Evolutionary conservation across 2,113 vertebrate species (phyloP), one percentile per base, ranked within the genome.

Genomic region (Mola mola): DNA sequence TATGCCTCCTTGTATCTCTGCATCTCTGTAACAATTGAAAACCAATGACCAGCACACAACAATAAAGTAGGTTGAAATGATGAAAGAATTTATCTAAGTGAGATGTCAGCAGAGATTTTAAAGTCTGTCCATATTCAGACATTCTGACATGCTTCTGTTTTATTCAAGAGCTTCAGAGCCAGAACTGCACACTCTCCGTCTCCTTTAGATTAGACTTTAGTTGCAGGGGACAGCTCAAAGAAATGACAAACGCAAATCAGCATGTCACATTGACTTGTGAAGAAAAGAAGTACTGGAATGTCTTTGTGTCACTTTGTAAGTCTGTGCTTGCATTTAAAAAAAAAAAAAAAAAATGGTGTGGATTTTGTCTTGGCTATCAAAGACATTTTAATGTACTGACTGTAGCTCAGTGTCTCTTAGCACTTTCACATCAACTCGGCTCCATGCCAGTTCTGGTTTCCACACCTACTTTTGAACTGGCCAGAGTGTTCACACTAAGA

Each of bases 181-280:
- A 6, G 16, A 37, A 33, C 31, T 40, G 22, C 4, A 6, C 24
- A 46, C n/a, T 25, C 29, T 3, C n/a, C n/a, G 1, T 22, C 17
- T 37, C 24, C 44, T 22, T 16, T n/a, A 29, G 24, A 36, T 47
- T 47, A 22, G 31, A 37, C 21, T n/a, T 38, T 5, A 25, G 57
- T 36, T 59, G n/a, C 1, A 11, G 22, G 31, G 8, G 17, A 38
- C 33, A 26, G 43, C 12, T 28, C 16, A 11, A n/a, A 13, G 22
- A 47, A 25, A 47, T 19, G 16, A 25, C 21, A 44, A 11, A 57
- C 31, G 9, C 31, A 21, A 42, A 42, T 59, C 56, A 36, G 31
- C 40, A 21, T 58, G 55, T 48, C 33, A 28, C 4, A 19, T 4
- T 29, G 7, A 28, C 11, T 19, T 31, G 3, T 37, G 33, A 20